phyloP scores from a whole-genome alignment of 92 coral and sea anemone species.

The Phenganax marumi region DNA sequence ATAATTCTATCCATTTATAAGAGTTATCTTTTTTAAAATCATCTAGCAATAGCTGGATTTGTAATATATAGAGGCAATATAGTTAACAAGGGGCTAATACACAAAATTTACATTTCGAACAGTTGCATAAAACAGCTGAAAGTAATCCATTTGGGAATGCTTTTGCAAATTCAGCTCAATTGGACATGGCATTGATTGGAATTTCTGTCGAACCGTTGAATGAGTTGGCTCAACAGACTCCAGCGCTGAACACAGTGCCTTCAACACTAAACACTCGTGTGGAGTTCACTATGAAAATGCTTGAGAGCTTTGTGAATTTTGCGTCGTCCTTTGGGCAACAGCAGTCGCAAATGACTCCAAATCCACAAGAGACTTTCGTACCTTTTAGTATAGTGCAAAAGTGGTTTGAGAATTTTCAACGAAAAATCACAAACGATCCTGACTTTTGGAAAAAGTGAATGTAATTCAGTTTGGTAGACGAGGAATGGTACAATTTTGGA shows the following conservation, averaged over 20 bases:
- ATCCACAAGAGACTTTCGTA: slow-evolving; percentile 76
- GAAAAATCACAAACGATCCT: slow-evolving; percentile 84
- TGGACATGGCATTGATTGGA: slow-evolving; percentile 83
- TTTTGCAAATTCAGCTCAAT: slow-evolving; percentile 47
- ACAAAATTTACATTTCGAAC: background rate
- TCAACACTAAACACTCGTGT: slow-evolving; percentile 85
- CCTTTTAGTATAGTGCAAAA: slow-evolving; percentile 81
- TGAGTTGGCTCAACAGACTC: slow-evolving; percentile 85
- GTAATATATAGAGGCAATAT: too few relatives aligned
- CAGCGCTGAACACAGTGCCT: slow-evolving; percentile 70
- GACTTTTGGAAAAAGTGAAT: slow-evolving; percentile 75
- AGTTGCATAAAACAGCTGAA: slow-evolving; percentile 33
- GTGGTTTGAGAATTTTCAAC: slow-evolving; percentile 81
- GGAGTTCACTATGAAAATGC: slow-evolving; percentile 90
- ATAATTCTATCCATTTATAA: too few relatives aligned
- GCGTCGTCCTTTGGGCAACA: slow-evolving; percentile 81
- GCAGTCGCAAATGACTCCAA: slow-evolving; percentile 92
- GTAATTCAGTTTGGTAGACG: too few relatives aligned
- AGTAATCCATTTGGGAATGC: slow-evolving; percentile 73
- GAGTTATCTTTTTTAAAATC: too few relatives aligned
- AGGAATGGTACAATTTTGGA: background rate
- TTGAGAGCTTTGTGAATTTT: slow-evolving; percentile 89
- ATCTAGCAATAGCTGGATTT: background rate
- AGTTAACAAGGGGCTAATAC: background rate
- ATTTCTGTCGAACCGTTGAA: slow-evolving; percentile 85